Evolutionary conservation across 2,888 invertebrate species (phyloP), one percentile per base, ranked within the genome.

Genomic region (Platyscelio sp.): DNA sequence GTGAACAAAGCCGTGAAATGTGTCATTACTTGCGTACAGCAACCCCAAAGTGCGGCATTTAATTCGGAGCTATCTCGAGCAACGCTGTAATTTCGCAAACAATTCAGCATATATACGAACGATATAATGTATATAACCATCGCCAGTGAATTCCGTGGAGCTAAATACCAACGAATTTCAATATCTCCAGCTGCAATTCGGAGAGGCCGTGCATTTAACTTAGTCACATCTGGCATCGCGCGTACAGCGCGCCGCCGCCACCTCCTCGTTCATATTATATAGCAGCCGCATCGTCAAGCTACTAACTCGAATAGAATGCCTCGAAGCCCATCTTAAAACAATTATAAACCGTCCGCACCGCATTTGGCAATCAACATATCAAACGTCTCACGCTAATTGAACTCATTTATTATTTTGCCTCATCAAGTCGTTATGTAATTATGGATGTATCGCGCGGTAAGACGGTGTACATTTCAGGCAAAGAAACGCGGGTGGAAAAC

Each of bases 151-250:
- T 85, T 77, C 78, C 78, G 75, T 40, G 70, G 58, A 85, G 78
- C 85, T 85, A 81, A 78, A 85, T 85, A 82, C 85, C 85, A 68
- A 78, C 85, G 81, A 85, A 85, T 85, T 82, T 82, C 85, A 85
- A 82, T 85, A 85, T 82, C 81, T 78, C 78, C 85, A 78, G 85
- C 85, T 78, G 85, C 85, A 81, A n/a, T 60, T 74, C 77, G 61
- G 60, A 61, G 76, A 65, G 70, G 71, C 65, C 70, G 77, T 78
- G 72, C 81, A 82, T 78, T 85, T 85, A 82, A 82, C 63, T 85
- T 85, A 85, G 85, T 85, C 85, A 75, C 85, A 85, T 85, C 85
- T 85, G 85, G 85, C 85, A 68, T 74, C 40, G 71, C 65, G 68
- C 78, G 75, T 54, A 78, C 56, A 46, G 49, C 60, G 67, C 61